Evolutionary conservation across 2,113 vertebrate genomes (phyloP).

Genomic region (Proterorhinus semilunaris): DNA sequence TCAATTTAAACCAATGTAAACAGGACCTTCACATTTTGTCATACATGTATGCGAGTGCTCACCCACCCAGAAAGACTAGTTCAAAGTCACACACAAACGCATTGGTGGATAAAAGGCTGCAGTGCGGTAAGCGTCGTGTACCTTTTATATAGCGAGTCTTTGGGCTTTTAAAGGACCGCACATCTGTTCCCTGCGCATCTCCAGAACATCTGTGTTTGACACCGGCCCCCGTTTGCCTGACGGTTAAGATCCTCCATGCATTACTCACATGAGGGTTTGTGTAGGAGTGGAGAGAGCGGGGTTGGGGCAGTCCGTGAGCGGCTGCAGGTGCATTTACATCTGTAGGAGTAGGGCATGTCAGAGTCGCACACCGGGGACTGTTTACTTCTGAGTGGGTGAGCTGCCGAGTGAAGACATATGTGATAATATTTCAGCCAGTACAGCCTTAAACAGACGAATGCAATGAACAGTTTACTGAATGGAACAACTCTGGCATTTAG

Average conservation of each 20-base stretch:
- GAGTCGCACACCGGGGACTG: conserved; percentile 14
- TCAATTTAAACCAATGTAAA: conserved; percentile 33
- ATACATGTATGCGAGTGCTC: conserved; percentile 17
- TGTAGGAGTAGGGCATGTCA: conserved; percentile 10
- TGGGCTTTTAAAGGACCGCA: conserved; percentile 11
- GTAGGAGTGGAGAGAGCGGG: neutral
- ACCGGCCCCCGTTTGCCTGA: conserved; percentile 13
- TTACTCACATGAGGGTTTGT: conserved; percentile 1
- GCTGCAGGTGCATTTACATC: conserved; percentile 12
- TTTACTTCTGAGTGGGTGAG: conserved; percentile 10
- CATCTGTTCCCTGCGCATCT: conserved; percentile 30
- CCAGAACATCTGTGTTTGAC: conserved; percentile 36
- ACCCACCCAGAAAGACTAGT: conserved; percentile 29
- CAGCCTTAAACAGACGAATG: neutral
- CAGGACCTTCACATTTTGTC: conserved; percentile 20
- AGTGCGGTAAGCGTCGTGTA: neutral
- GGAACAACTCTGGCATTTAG: neutral
- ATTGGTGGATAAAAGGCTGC: conserved; percentile 10
- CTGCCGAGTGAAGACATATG: conserved; percentile 13
- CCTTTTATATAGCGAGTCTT: conserved; percentile 6
- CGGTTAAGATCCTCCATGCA: conserved; percentile 6
- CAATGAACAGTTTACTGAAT: neutral
- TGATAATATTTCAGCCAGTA: conserved; percentile 2
- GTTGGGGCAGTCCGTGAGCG: neutral
- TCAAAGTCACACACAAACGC: conserved; percentile 5